Conservation (phyloP, 2,113 vertebrate species). For the Dicrurus megarhynchus region DNA sequence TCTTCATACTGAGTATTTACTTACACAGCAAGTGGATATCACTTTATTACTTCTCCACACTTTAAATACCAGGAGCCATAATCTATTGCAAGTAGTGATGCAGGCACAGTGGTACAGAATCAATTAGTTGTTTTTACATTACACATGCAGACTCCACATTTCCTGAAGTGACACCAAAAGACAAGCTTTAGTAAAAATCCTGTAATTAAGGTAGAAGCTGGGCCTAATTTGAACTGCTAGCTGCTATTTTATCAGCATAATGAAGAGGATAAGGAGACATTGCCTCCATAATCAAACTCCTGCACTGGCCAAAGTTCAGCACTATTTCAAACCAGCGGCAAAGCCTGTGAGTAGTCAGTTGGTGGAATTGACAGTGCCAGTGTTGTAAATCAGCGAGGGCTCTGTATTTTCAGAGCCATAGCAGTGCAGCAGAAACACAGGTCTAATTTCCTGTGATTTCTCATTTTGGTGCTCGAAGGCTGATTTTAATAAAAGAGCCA, state of each 20-base stretch:
- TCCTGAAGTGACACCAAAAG: conserved; percentile 5
- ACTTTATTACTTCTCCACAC: neutral
- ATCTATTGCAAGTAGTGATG: neutral
- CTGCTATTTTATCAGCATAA: conserved; percentile 41
- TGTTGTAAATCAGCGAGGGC: neutral
- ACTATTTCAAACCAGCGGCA: conserved; percentile 39
- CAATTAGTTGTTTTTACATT: conserved; percentile 29
- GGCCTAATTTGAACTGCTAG: neutral
- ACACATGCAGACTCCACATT: neutral
- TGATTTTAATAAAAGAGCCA: conserved; percentile 53
- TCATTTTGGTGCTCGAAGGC: conserved; percentile 37
- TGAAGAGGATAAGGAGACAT: conserved; percentile 27
- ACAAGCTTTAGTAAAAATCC: conserved; percentile 48
- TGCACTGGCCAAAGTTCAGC: conserved; percentile 7
- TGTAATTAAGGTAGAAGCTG: conserved; percentile 48
- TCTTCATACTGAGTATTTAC: neutral
- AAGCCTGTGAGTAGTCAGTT: conserved; percentile 31
- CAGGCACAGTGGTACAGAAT: neutral
- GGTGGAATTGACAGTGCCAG: conserved; percentile 11
- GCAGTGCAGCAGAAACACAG: conserved; percentile 25
- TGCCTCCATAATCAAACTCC: conserved; percentile 34
- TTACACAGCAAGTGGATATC: neutral
- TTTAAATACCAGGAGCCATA: neutral
- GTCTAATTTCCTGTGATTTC: conserved; percentile 65
- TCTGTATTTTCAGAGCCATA: neutral